phyloP scores from a whole-genome alignment of 1,140 invertebrate species.

The Neodiprion fabricii region DNA sequence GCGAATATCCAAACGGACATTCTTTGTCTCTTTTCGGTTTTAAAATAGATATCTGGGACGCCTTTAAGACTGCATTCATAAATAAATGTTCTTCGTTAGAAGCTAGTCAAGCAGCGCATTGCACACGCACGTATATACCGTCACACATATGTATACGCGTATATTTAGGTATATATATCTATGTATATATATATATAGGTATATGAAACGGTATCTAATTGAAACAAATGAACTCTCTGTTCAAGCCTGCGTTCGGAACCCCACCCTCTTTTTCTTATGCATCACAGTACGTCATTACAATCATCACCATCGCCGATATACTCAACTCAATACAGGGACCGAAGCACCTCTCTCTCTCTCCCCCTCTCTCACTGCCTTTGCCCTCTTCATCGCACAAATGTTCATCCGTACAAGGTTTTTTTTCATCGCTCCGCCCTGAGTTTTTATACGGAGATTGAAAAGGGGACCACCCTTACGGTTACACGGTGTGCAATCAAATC shows the following conservation, averaged over 20 bases:
- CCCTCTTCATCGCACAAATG: constrained; percentile 4
- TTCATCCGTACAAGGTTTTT: constrained; percentile 13
- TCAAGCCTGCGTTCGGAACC: too few species aligned
- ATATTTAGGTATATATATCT: neutral
- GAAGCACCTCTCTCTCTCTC: neutral
- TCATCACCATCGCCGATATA: neutral
- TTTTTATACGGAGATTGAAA: too few species aligned
- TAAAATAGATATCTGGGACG: constrained; percentile 52
- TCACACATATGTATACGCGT: neutral
- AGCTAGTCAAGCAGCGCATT: neutral
- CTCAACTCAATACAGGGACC: neutral
- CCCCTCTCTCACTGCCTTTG: neutral
- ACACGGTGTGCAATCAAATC: constrained; percentile 6
- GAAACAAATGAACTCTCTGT: too few species aligned
- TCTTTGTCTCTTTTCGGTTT: constrained; percentile 41
- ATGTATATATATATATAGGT: too few species aligned
- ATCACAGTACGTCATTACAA: neutral
- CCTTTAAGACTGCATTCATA: constrained; percentile 24
- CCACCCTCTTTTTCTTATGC: too few species aligned
- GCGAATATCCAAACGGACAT: constrained; percentile 37
- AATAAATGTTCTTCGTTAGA: constrained; percentile 1
- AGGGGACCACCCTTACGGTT: constrained; percentile 1
- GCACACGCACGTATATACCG: too few species aligned
- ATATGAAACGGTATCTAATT: too few species aligned
- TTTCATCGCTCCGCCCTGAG: neutral